A percentile compares a stretch with the other conserved stretches of the same genome.
Conservation (phyloP, 2,113 vertebrate species). For the Calidris pugnax region DNA sequence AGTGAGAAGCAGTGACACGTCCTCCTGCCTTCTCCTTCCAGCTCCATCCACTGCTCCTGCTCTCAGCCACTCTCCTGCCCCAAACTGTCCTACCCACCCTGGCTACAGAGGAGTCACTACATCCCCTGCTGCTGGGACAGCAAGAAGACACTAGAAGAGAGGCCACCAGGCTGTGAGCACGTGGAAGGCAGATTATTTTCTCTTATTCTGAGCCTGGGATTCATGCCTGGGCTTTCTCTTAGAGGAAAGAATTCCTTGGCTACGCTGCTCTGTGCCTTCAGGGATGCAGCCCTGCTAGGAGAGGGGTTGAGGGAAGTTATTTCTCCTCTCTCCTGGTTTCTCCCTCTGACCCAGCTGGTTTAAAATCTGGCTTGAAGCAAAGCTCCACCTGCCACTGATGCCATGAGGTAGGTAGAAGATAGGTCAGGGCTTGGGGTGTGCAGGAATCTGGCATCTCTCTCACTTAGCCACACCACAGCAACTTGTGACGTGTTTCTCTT, state of each 20-base stretch:
- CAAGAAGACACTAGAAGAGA: neutral
- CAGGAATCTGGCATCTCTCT: fast-evolving
- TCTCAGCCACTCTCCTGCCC: neutral
- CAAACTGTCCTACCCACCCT: neutral
- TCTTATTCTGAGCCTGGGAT: neutral
- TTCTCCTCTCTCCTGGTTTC: neutral
- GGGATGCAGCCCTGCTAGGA: neutral
- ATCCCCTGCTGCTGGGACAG: neutral
- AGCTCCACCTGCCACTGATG: neutral
- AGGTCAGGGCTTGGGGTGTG: neutral
- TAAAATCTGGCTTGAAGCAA: neutral
- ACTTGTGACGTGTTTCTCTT: neutral
- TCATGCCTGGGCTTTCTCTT: constrained; percentile 1
- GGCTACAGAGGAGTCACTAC: neutral
- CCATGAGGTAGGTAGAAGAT: neutral
- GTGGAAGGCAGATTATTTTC: neutral
- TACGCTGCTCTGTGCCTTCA: neutral
- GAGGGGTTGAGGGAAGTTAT: neutral
- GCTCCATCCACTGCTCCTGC: neutral
- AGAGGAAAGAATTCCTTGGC: constrained; percentile 56
- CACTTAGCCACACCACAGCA: neutral
- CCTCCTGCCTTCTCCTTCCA: neutral
- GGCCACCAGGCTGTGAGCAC: neutral
- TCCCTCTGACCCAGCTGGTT: neutral
- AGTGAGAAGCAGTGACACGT: neutral